Percentiles rank a stretch among this genome's conserved stretches.
phyloP scores from a whole-genome alignment of 2,888 invertebrate species.

The Frankliniella fusca region DNA sequence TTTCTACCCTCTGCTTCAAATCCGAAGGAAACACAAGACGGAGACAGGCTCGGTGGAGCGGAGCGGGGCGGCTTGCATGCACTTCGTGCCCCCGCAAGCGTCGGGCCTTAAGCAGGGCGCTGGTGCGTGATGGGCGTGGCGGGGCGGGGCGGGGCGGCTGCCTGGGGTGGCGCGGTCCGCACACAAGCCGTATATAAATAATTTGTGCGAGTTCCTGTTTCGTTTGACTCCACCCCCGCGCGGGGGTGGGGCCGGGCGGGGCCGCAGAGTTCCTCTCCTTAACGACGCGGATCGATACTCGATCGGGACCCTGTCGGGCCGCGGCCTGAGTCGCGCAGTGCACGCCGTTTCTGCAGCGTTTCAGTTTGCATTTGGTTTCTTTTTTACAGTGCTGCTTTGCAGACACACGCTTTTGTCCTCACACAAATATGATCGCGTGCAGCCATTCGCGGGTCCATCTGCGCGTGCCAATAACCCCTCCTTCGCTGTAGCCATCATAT shows the following conservation, averaged over 20 bases:
- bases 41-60: not conserved
- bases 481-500: no score
- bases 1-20: no score
- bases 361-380: no score
- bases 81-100: not conserved
- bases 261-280: not conserved
- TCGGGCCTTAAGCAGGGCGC: constrained; percentile 6
- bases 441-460: no score
- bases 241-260: not conserved
- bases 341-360: no score
- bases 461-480: no score
- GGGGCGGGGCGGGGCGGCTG: not conserved
- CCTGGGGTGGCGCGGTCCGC: not conserved
- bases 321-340: no score
- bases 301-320: no score
- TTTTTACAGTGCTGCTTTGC: no score
- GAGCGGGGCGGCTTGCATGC: not conserved
- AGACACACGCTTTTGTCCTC: no score
- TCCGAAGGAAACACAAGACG: no score
- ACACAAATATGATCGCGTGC: no score
- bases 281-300: not conserved
- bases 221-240: not conserved
- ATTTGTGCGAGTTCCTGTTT: not conserved
- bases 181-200: constrained; percentile 1
- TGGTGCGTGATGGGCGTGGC: not conserved